These are phyloP conservation scores for Syngnathus acus DNA, from an alignment of 2,797 vertebrate species.

Conservation along the genomic window DNA sequence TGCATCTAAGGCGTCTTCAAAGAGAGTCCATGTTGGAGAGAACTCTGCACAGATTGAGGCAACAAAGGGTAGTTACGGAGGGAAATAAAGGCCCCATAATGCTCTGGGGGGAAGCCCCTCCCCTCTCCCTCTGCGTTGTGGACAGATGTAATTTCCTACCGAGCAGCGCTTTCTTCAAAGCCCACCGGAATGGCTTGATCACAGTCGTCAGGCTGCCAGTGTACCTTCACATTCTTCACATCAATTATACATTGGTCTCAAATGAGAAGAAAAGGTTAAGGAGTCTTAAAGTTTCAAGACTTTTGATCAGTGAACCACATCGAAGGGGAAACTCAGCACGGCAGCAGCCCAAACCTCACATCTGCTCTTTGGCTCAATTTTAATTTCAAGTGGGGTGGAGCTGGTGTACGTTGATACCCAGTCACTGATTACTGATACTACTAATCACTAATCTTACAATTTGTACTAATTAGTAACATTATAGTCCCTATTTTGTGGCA, in stretches of 20 bases:
- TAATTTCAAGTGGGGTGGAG: neutral
- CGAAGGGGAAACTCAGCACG: neutral
- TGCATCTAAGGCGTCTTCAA: conserved; percentile 58
- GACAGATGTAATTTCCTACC: conserved; percentile 41
- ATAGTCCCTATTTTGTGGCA: too few relatives aligned
- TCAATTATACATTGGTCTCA: neutral
- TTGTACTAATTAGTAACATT: too few relatives aligned
- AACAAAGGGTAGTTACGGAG: conserved; percentile 43
- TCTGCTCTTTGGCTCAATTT: neutral
- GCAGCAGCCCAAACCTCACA: neutral
- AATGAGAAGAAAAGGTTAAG: conserved; percentile 6
- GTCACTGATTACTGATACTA: too few relatives aligned
- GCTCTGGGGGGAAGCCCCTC: conserved; percentile 53
- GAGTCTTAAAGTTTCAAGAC: conserved; percentile 28
- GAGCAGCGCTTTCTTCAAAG: conserved; percentile 34
- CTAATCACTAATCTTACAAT: too few relatives aligned
- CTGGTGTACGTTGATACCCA: too few relatives aligned
- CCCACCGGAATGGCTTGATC: conserved; percentile 37
- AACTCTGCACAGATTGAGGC: conserved; percentile 40
- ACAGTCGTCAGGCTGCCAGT: conserved; percentile 11
- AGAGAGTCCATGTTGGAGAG: conserved; percentile 42
- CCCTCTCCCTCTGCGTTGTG: conserved; percentile 35
- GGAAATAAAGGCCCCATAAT: conserved; percentile 43
- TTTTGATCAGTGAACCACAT: neutral
- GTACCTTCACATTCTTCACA: neutral